Evolutionary conservation across 2,888 invertebrate genomes (phyloP).

Genomic region (Brachynemurus nebulosus): DNA sequence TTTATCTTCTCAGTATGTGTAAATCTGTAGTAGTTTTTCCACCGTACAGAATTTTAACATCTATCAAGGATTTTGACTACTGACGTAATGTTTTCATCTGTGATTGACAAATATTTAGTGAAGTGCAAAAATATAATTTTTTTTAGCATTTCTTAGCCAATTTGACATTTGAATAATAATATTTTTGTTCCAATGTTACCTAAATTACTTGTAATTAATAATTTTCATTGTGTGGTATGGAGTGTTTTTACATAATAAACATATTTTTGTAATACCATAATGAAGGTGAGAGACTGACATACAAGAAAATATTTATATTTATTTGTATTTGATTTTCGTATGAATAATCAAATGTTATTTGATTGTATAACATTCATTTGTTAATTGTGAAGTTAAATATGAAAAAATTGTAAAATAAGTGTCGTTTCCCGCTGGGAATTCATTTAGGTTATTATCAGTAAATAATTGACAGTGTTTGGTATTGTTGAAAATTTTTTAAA

Average conservation of each 20-base stretch:
- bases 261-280: constrained; percentile 18
- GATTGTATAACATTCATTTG: too few species aligned
- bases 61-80: constrained; percentile 5
- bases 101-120: constrained; percentile 13
- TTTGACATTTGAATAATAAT: constrained; percentile 17
- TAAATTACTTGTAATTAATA: constrained; percentile 29
- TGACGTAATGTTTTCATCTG: constrained; percentile 16
- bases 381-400: too few species aligned
- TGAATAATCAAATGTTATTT: too few species aligned
- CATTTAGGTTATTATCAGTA: too few species aligned
- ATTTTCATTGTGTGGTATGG: constrained; percentile 23
- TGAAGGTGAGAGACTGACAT: constrained; percentile 8
- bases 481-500: too few species aligned
- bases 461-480: too few species aligned
- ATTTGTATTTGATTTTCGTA: not conserved
- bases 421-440: too few species aligned
- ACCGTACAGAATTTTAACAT: too few species aligned
- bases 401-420: too few species aligned
- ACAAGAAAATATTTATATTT: too few species aligned
- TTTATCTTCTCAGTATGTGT: too few species aligned
- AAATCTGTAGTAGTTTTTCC: too few species aligned
- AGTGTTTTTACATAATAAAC: constrained; percentile 26
- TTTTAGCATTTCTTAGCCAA: constrained; percentile 11
- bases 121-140: constrained; percentile 12
- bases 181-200: constrained; percentile 28